A percentile compares a stretch with the other conserved stretches of the same genome.
These are phyloP conservation scores for Scaptomyza flava DNA, from an alignment of 2,888 invertebrate genomes.

Conservation along the genomic window DNA sequence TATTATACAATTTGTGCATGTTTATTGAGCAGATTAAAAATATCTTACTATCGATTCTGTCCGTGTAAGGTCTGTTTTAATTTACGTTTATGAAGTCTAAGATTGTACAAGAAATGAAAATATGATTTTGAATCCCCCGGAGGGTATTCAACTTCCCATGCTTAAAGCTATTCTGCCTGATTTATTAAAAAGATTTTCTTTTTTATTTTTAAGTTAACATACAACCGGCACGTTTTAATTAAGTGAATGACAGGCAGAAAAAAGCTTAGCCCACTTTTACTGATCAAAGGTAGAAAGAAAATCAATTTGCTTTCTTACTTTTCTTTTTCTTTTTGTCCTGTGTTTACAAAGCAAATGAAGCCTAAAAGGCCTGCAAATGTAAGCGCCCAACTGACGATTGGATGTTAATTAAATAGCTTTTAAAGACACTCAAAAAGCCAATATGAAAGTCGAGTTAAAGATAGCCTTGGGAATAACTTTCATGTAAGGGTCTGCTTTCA, in stretches of 20 bases:
- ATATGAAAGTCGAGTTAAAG: constrained; percentile 7
- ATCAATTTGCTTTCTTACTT: constrained; percentile 55
- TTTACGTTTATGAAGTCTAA: no score
- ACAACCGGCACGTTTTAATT: constrained; percentile 37
- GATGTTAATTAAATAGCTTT: constrained; percentile 64
- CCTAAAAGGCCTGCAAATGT: constrained; percentile 35
- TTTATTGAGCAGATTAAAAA: not conserved
- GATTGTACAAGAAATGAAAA: no score
- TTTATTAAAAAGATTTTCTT: constrained; percentile 18
- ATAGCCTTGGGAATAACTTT: constrained; percentile 20
- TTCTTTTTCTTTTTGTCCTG: constrained; percentile 7
- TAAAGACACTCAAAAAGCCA: constrained; percentile 24
- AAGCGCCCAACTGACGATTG: constrained; percentile 21
- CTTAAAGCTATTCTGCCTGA: constrained; percentile 14
- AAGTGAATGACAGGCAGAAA: constrained; percentile 35
- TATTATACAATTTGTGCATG: not conserved
- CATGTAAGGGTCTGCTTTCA: constrained; percentile 4
- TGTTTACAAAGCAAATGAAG: constrained; percentile 22
- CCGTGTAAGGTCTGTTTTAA: no score
- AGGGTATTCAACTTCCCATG: not conserved
- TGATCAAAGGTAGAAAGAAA: constrained; percentile 64
- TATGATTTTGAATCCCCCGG: no score
- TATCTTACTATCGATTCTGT: no score
- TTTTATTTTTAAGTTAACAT: constrained; percentile 19
- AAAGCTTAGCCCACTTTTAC: constrained; percentile 26